Evolutionary conservation across 2,888 invertebrate species (phyloP).

Genomic region (Eristalis arbustorum): DNA sequence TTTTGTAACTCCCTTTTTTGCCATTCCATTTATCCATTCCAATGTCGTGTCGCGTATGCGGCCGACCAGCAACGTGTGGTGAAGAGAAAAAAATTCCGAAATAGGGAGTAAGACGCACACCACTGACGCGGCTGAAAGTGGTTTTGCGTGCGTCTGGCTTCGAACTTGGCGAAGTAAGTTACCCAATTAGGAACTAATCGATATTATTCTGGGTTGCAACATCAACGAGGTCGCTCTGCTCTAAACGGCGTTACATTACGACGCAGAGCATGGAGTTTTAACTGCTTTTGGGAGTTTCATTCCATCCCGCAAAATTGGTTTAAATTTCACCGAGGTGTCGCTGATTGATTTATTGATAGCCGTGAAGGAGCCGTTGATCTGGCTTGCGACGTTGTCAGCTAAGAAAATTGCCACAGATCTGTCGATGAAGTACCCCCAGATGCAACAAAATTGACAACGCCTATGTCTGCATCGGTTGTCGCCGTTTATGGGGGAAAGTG

Average conservation of each 20-base stretch:
- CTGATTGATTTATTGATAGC: too few relatives aligned
- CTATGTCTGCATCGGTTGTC: too few relatives aligned
- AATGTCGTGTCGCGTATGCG: constrained; percentile 41
- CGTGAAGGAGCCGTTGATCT: too few relatives aligned
- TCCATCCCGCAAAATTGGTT: too few relatives aligned
- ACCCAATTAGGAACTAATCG: constrained; percentile 57
- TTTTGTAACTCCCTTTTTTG: background rate
- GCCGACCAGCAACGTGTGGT: constrained; percentile 49
- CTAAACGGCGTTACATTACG: background rate
- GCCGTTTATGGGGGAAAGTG: too few relatives aligned
- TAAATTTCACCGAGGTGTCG: too few relatives aligned
- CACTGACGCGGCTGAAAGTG: background rate
- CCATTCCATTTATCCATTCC: constrained; percentile 21
- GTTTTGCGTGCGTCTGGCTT: constrained; percentile 8
- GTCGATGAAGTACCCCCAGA: too few relatives aligned
- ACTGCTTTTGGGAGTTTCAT: background rate
- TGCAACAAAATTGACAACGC: too few relatives aligned
- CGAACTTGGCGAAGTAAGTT: constrained; percentile 35
- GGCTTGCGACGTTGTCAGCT: too few relatives aligned
- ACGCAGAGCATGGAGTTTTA: background rate
- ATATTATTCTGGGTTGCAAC: constrained; percentile 33
- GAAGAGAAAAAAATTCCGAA: background rate
- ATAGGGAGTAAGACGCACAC: background rate
- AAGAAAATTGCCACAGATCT: too few relatives aligned
- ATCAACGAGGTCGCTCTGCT: background rate